A percentile compares a stretch with the other conserved stretches of the same genome.
Evolutionary conservation across 2,888 invertebrate species (phyloP).

Genomic region (Athalia cordata): DNA sequence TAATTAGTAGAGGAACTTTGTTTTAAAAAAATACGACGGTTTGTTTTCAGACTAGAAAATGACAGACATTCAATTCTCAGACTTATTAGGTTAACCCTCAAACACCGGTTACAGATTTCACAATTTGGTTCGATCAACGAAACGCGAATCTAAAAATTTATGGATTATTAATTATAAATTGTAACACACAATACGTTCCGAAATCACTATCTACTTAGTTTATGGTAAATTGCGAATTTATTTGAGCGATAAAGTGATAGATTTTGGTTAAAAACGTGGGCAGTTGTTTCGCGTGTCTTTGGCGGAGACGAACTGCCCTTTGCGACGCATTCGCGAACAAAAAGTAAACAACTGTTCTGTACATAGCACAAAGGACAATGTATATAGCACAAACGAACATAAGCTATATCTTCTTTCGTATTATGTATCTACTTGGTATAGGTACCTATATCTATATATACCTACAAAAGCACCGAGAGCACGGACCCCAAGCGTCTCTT

Average conservation of each 20-base stretch:
- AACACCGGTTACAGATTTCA: not conserved
- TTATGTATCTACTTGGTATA: not conserved
- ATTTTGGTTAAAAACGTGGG: conserved; percentile 4
- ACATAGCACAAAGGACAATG: conserved; percentile 42
- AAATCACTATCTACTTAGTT: not conserved
- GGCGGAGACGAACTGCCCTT: conserved; percentile 52
- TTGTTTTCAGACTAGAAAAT: conserved; percentile 18
- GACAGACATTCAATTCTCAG: not conserved
- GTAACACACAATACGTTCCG: not conserved
- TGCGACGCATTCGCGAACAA: conserved; percentile 36
- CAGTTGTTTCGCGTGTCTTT: conserved; percentile 31
- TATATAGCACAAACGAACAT: conserved; percentile 12
- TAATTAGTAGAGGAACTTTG: not conserved
- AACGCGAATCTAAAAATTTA: too few species aligned
- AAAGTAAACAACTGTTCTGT: conserved; percentile 25
- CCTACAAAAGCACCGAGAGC: not conserved
- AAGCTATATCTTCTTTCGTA: conserved; percentile 5
- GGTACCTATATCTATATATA: not conserved
- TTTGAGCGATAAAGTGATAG: not conserved
- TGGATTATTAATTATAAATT: not conserved
- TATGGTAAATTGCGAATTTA: not conserved
- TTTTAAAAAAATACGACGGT: conserved; percentile 17
- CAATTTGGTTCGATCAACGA: not conserved
- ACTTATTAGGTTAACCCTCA: not conserved
- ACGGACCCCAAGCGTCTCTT: conserved; percentile 29